These are phyloP conservation scores for Eubucco bourcierii DNA, from an alignment of 2,113 vertebrate species.

Conservation along the genomic window DNA sequence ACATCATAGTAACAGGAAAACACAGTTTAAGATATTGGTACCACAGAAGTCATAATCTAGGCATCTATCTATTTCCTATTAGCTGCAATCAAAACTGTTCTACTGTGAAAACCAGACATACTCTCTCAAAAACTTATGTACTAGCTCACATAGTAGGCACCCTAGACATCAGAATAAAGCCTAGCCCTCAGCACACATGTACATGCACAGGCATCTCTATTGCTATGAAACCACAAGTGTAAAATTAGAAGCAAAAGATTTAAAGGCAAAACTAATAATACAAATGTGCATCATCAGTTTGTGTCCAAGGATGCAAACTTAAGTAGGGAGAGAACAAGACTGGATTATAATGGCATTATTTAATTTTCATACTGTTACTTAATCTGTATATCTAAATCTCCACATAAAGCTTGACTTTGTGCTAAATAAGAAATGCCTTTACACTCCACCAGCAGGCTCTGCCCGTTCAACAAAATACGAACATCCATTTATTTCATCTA, in stretches of 20 bases:
- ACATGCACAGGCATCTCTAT: background rate
- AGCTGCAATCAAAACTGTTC: background rate
- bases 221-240: background rate
- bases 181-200: background rate
- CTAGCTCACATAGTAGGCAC: rapidly evolving
- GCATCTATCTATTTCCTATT: background rate
- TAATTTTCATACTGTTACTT: slow-evolving; percentile 38
- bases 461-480: background rate
- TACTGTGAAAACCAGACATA: background rate
- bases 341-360: slow-evolving; percentile 42
- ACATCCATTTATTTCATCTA: slow-evolving; percentile 57
- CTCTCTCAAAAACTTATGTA: background rate
- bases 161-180: background rate
- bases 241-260: background rate
- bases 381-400: slow-evolving; percentile 65
- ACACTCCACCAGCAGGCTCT: slow-evolving; percentile 19
- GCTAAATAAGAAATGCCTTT: slow-evolving; percentile 62
- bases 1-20: background rate
- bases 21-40: background rate
- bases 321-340: slow-evolving; percentile 23
- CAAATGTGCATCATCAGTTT: background rate
- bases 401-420: slow-evolving; percentile 69
- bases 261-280: background rate
- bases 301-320: slow-evolving; percentile 37
- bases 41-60: background rate